Base-by-base conservation (phyloP, 35 echinoderm and acorn worm genomes). In the Ophioderma brevispina region DNA sequence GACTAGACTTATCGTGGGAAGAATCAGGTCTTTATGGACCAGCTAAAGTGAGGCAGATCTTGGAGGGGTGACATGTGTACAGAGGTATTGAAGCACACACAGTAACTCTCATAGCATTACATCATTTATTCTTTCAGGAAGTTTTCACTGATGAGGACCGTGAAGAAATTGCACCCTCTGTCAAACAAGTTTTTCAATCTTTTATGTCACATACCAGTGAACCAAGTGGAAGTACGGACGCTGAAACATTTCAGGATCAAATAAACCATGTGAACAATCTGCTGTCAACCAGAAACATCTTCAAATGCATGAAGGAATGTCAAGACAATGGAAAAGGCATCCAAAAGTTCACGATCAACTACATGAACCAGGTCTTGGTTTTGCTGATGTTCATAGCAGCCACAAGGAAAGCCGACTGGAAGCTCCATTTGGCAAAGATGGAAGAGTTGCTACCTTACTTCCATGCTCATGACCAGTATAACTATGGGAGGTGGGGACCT, bases 391-490 rank as follows among this genome's bases (percentile, higher is more conserved):
- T 77, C 30, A 77, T 77, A 13, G 76, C 76, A 31, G 33, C 76
- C 13, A 77, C 33, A 77, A 84, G 25, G 39, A 84, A 84, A 84
- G 81, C 39, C 40, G 37, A 84, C 81, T 84, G 81, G 81, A 84
- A 38, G 39, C 39, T 84, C 25, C 81, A 49, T 84, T 49, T 84
- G 81, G 49, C 14, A 21, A 84, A 19, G 49, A 38, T 55, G 18
- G 81, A 84, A 46, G 80, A 81, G 15, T 35, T 84, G 35, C 81
- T 84, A 28, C 46, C 81, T 84, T 84, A 84, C 38, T 49, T 84
- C 42, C 81, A 84, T 46, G 81, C 81, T 40, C 81, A 84, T 84
- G 81, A 84, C 35, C 81, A 84, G 39, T 84, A 84, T 40, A 84
- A 49, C 35, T 84, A 84, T 49, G 38, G 81, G 21, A 36, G 46